Base-by-base conservation (phyloP, 2,888 invertebrate species). In the Argyra leucocephala region DNA sequence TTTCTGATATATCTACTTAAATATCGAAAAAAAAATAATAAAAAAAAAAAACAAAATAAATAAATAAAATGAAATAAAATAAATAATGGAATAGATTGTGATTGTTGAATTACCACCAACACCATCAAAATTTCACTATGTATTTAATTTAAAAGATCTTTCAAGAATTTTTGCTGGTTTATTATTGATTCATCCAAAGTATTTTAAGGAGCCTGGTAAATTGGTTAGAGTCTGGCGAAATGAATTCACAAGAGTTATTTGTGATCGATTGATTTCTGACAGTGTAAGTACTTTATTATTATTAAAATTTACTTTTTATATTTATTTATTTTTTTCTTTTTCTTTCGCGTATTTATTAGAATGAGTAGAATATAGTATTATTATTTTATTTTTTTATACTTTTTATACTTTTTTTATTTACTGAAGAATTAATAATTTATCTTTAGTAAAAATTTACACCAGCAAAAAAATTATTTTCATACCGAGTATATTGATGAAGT, bases 81-180 rank as follows among this genome's bases (percentile, higher is more conserved):
- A 10, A 7, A 59, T 9, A 60, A 24, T 9, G 18, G 6, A 26
- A 72, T 73, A 89, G 89, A 82, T 84, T 71, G 83, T 91, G 58
- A 86, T 90, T 67, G 82, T 83, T 22, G 89, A 92, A 68, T 81
- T 96, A 64, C 92, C 94, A 0, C 93, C 95, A 1, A 96, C 94
- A 0, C 96, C 96, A 0, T 88, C 90, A 6, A 94, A 93, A 79
- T 96, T 96, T 81, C 95, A 96, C 81, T 96, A 96, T 80, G 91
- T 94, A 71, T 96, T 95, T 82, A 95, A 95, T 80, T 84, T 96
- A 78, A 85, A 94, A 61, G 96, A 96, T 81, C 79, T 96, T 70
- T 94, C 94, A 0, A 85, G 93, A 66, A 86, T 96, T 68, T 88
- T 86, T 70, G 88, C 88, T 18, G 95, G 96, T 1, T 77, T 96